Conservation (phyloP, 2,113 vertebrate species). For the Pluvianellus socialis region DNA sequence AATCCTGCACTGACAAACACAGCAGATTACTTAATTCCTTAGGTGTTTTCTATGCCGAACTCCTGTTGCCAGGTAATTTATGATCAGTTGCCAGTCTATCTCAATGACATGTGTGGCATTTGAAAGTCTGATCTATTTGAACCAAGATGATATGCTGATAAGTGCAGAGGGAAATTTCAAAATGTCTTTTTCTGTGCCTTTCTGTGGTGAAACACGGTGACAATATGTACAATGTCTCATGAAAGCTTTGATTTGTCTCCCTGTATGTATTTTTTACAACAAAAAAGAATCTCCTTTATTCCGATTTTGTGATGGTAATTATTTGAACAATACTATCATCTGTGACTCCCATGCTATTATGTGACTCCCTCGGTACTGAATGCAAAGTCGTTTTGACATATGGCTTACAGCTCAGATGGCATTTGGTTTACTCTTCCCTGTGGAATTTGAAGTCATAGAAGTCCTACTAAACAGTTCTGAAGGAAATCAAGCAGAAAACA, state of each 20-base stretch:
- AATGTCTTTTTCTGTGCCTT: background rate
- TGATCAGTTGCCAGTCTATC: background rate
- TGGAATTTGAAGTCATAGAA: constrained; percentile 29
- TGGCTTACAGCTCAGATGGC: background rate
- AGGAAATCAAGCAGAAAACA: constrained; percentile 19
- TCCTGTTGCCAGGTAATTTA: background rate
- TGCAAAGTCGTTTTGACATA: background rate
- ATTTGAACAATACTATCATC: background rate
- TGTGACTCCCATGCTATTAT: background rate
- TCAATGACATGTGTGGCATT: background rate
- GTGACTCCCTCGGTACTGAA: background rate
- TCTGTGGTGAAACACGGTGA: background rate
- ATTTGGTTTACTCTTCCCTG: constrained; percentile 34
- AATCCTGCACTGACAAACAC: background rate
- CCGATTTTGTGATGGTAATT: background rate
- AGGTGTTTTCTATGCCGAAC: background rate
- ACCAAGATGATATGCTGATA: background rate
- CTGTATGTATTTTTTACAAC: background rate
- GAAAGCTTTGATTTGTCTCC: background rate
- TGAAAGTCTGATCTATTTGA: background rate
- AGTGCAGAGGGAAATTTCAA: background rate
- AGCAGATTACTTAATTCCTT: background rate
- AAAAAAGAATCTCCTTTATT: background rate
- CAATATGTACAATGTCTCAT: background rate
- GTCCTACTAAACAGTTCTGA: background rate